phyloP scores from a whole-genome alignment of 1,140 invertebrate genomes.

The Arctopsyche grandis region DNA sequence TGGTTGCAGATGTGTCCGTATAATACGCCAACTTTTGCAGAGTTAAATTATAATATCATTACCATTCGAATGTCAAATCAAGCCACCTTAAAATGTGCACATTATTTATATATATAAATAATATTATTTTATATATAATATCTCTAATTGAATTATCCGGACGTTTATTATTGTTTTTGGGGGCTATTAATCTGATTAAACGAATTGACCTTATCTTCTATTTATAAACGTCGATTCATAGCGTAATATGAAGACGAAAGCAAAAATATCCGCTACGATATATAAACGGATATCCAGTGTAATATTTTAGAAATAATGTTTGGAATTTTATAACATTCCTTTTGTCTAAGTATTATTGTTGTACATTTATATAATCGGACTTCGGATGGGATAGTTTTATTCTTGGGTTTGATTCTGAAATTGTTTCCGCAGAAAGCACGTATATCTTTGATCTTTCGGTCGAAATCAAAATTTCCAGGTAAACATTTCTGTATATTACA shows the following conservation, averaged over 20 bases:
- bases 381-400: too few relatives aligned
- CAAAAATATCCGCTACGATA: background rate
- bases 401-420: too few relatives aligned
- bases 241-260: background rate
- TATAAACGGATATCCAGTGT: background rate
- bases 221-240: slow-evolving; percentile 5
- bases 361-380: too few relatives aligned
- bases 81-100: background rate
- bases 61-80: background rate
- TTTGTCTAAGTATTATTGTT: too few relatives aligned
- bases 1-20: background rate
- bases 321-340: too few relatives aligned
- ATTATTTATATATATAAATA: too few relatives aligned
- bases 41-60: background rate
- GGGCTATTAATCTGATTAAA: slow-evolving; percentile 5
- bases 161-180: background rate
- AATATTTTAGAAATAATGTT: too few relatives aligned
- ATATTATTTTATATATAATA: too few relatives aligned
- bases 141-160: background rate
- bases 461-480: too few relatives aligned
- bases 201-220: background rate
- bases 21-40: background rate
- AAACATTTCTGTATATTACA: too few relatives aligned
- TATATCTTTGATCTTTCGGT: too few relatives aligned
- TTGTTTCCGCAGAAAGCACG: too few relatives aligned